These are phyloP conservation scores for Trinectes maculatus DNA, from an alignment of 2,113 vertebrate species.

Conservation along the genomic window DNA sequence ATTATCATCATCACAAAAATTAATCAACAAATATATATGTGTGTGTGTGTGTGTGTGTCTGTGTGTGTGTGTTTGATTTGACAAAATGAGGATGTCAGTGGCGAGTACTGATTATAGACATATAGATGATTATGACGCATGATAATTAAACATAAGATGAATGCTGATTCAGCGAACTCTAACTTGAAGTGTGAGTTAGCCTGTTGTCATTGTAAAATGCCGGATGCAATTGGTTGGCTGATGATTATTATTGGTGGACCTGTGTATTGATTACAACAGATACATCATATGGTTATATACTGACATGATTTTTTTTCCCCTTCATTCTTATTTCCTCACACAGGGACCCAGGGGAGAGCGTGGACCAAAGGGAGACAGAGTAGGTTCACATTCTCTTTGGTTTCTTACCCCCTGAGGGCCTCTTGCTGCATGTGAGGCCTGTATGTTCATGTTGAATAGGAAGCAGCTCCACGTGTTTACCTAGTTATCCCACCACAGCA, in stretches of 20 bases:
- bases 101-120: not conserved
- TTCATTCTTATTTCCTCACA: conserved; percentile 14
- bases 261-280: not conserved
- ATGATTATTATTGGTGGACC: not conserved
- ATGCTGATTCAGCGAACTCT: no score
- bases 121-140: not conserved
- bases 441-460: not conserved
- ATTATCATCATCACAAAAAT: not conserved
- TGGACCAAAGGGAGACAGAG: conserved; percentile 90
- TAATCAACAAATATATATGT: no score
- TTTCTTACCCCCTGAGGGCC: conserved; percentile 4
- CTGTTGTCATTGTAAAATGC: no score
- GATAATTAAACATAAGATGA: not conserved
- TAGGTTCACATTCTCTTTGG: conserved; percentile 69
- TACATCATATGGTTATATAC: not conserved
- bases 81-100: no score
- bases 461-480: not conserved
- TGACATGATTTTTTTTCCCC: not conserved
- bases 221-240: not conserved
- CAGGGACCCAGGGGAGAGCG: conserved; percentile 91
- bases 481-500: not conserved
- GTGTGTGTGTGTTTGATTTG: no score
- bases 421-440: conserved; percentile 4
- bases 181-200: no score
- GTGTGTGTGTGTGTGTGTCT: no score